Percentiles rank a stretch among this genome's conserved stretches.
These are phyloP conservation scores for Crambe crambe DNA, from an alignment of 37 sponge, comb jelly and placozoan genomes.

Conservation along the genomic window DNA sequence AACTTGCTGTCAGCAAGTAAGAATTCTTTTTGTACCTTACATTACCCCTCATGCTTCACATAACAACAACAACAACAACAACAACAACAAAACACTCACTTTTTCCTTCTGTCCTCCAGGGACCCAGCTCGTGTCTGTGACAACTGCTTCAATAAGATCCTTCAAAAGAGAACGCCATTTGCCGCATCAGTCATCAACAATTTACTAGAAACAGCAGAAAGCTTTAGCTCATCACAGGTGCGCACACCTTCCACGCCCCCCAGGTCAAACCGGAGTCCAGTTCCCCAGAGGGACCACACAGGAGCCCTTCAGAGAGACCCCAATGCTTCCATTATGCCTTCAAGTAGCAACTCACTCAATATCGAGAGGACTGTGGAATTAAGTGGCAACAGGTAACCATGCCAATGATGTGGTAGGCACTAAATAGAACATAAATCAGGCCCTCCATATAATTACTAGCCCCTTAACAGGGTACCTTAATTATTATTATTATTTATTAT, in stretches of 20 bases:
- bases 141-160: constrained; percentile 33
- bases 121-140: constrained; percentile 62
- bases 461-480: background rate
- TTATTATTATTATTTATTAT: too few relatives aligned
- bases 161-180: constrained; percentile 34
- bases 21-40: background rate
- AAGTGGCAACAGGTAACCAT: constrained; percentile 35
- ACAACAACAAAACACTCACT: too few relatives aligned
- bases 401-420: too few relatives aligned
- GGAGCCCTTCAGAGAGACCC: background rate
- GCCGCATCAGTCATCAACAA: constrained; percentile 54
- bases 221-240: background rate
- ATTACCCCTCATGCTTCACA: background rate
- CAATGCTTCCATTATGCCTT: background rate
- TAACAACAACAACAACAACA: too few relatives aligned
- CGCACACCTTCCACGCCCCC: background rate
- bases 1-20: constrained; percentile 63
- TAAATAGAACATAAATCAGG: too few relatives aligned
- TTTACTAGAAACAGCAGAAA: background rate
- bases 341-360: constrained; percentile 39
- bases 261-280: background rate
- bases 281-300: background rate
- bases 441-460: background rate
- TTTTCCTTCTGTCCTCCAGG: too few relatives aligned
- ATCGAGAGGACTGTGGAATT: constrained; percentile 21